A percentile compares a stretch with the other conserved stretches of the same genome.
These are phyloP conservation scores for Drosophila baimaii DNA, from an alignment of 1,140 invertebrate genomes.

Conservation along the genomic window DNA sequence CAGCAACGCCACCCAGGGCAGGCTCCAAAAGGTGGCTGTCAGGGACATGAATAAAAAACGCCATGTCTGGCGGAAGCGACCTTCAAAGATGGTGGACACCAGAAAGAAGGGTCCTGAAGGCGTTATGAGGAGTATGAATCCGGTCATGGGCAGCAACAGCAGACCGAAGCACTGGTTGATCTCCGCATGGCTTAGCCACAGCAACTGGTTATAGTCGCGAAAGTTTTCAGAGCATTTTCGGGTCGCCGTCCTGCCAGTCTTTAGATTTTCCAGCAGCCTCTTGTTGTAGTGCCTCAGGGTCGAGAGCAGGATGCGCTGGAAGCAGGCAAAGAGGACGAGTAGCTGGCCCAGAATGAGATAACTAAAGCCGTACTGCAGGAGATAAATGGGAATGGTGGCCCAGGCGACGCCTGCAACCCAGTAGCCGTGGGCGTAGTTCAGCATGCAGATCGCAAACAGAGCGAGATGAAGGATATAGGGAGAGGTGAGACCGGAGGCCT, in stretches of 20 bases:
- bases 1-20: slow-evolving; percentile 23
- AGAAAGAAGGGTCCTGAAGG: slow-evolving; percentile 33
- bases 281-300: slow-evolving; percentile 9
- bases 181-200: slow-evolving; percentile 10
- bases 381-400: slow-evolving; percentile 8
- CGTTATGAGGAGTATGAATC: slow-evolving; percentile 29
- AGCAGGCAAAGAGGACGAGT: slow-evolving; percentile 24
- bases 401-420: not conserved
- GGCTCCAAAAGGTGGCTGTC: slow-evolving; percentile 11
- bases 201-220: slow-evolving; percentile 15
- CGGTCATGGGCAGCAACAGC: slow-evolving; percentile 23
- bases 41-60: slow-evolving; percentile 1
- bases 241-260: not conserved
- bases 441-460: slow-evolving; percentile 6
- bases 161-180: slow-evolving; percentile 17
- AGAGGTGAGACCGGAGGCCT: too few relatives aligned
- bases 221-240: not conserved
- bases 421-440: slow-evolving; percentile 34
- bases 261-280: not conserved
- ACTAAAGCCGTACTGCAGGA: slow-evolving; percentile 25
- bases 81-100: slow-evolving; percentile 29
- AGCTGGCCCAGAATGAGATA: slow-evolving; percentile 29
- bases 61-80: slow-evolving; percentile 1
- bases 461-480: slow-evolving; percentile 6
- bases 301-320: slow-evolving; percentile 12